phyloP scores from a whole-genome alignment of 1,140 invertebrate species.

The Grapholita molesta region DNA sequence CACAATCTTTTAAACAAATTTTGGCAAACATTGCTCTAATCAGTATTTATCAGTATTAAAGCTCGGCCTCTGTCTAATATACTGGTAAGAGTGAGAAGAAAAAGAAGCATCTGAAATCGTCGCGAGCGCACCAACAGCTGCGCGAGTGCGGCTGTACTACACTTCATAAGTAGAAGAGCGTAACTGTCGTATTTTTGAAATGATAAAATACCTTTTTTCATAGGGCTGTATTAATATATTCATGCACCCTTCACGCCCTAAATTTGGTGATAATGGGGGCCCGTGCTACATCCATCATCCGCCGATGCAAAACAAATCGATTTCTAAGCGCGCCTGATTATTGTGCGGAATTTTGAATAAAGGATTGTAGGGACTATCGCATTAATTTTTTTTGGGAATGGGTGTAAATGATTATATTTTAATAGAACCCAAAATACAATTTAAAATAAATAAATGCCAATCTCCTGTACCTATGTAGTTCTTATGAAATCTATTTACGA shows the following conservation, averaged over 20 bases:
- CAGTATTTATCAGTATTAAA: background rate
- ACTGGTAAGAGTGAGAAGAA: background rate
- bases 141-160: constrained; percentile 23
- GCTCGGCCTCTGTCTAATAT: background rate
- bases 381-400: background rate
- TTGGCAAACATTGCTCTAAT: background rate
- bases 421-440: background rate
- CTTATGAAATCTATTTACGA: no score
- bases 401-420: background rate
- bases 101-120: constrained; percentile 21
- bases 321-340: constrained; percentile 49
- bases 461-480: background rate
- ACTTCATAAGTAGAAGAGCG: background rate
- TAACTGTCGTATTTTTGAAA: background rate
- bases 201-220: background rate
- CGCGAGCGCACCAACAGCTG: constrained; percentile 47
- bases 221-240: constrained; percentile 57
- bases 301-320: constrained; percentile 64
- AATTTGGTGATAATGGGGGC: constrained; percentile 49
- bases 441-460: background rate
- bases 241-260: constrained; percentile 72
- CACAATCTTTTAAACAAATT: constrained; percentile 28
- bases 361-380: background rate
- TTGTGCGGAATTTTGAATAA: constrained; percentile 24
- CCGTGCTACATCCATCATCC: constrained; percentile 53